Evolutionary conservation across 2,888 invertebrate species (phyloP).

Genomic region (Hetaerina titia): DNA sequence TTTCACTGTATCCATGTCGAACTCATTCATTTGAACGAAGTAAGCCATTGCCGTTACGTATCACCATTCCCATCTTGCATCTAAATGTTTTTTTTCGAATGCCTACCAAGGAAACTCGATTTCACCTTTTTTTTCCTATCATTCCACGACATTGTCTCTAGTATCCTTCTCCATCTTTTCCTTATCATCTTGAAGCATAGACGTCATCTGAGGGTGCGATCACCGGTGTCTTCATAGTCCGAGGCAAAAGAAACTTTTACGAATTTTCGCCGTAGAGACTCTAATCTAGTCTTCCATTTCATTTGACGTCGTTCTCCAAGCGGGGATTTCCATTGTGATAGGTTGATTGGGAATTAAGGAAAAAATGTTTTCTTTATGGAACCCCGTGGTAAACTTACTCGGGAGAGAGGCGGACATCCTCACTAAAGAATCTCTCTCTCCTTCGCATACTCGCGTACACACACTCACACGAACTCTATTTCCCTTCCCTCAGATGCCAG

Average conservation of each 20-base stretch:
- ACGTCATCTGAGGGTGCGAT: neutral
- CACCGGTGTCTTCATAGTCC: neutral
- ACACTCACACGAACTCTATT: neutral
- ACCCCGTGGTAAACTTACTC: neutral
- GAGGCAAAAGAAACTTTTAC: neutral
- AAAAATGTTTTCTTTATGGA: neutral
- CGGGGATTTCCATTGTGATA: too few species aligned
- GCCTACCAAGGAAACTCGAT: too few species aligned
- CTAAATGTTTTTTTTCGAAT: too few species aligned
- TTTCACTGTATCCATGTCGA: too few species aligned
- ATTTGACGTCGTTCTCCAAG: too few species aligned
- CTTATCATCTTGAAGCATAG: neutral
- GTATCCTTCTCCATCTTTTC: neutral
- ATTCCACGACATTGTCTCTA: neutral
- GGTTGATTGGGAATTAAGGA: too few species aligned
- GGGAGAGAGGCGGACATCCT: neutral
- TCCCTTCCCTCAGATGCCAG: neutral
- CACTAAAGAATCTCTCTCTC: neutral
- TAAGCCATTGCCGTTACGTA: too few species aligned
- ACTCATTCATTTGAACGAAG: too few species aligned
- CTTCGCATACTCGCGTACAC: neutral
- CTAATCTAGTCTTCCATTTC: too few species aligned
- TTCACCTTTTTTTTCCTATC: too few species aligned
- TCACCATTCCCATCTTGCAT: too few species aligned
- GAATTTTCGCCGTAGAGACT: too few species aligned